phyloP scores from a whole-genome alignment of 2,797 vertebrate genomes.

The Loris lydekkerianus region DNA sequence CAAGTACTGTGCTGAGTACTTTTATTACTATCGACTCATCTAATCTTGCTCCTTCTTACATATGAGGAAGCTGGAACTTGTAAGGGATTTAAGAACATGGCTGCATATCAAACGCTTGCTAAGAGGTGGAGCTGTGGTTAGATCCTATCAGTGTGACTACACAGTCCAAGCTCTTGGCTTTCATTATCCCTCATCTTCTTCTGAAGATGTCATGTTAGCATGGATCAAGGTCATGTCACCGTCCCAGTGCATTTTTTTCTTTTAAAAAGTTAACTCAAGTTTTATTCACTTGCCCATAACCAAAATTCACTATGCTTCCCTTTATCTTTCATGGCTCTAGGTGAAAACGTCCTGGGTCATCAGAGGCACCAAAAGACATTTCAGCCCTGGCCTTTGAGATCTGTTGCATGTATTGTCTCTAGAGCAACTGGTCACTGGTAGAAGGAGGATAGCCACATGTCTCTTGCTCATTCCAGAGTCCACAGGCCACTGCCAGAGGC shows the following conservation, averaged over 20 bases:
- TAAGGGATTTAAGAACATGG: neutral
- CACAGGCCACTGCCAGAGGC: neutral
- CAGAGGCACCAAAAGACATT: neutral
- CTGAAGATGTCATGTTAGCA: neutral
- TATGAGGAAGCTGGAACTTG: neutral
- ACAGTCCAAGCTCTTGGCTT: neutral
- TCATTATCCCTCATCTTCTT: neutral
- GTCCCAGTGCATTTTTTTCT: neutral
- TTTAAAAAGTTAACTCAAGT: neutral
- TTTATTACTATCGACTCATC: neutral
- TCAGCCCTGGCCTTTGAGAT: neutral
- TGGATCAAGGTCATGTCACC: neutral
- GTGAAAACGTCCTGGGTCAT: neutral
- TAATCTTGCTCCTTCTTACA: neutral
- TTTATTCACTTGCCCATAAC: neutral
- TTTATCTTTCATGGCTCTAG: neutral
- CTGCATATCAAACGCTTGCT: neutral
- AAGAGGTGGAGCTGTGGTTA: neutral
- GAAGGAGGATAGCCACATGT: neutral
- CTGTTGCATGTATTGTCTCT: neutral
- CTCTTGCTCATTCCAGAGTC: neutral
- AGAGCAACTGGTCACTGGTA: neutral
- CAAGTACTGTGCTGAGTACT: neutral
- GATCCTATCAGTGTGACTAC: neutral
- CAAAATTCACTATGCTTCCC: neutral